Base-by-base conservation (phyloP, 2,888 invertebrate species). In the Mythimna lalbum region DNA sequence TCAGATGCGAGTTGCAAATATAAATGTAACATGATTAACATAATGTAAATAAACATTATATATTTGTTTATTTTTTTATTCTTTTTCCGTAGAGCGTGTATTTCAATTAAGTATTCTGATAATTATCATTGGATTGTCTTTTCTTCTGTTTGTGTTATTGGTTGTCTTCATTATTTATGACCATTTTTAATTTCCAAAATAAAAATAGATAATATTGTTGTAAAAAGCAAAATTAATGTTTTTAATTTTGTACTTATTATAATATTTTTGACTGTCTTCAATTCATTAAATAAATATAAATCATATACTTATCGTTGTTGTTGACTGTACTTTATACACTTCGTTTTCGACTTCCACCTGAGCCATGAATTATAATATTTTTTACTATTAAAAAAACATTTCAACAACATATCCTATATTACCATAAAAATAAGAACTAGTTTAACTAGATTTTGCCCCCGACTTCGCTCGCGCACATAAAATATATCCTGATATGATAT, bases 241-340 rank as follows among this genome's bases (percentile, higher is more conserved):
- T 27, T 27, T 27, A 27, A 27, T 27, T 27, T 27, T 27, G 27
- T 27, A 27, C 27, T 27, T 27, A 33, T 33, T 33, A 12, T 39
- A 12, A 39, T 12, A 39, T 43, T 43, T 43, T 14, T 27, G 4
- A 4, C 27, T 27, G 4, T 27, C 27, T 27, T 27, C 27, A 27
- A 27, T 27, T 27, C 3, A 27, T 27, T 27, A 4, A 4, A 27
- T 4, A 27, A 27, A 27, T 27, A 27, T 27, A 43, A 43, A 43
- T 5, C 0, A 17, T 12, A 2, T 0, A n/a, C n/a, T n/a, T n/a
- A 27, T n/a, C 10, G 19, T 59, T 67, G 63, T 19, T 27, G 23
- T 21, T 39, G 82, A 84, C 69, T 81, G 81, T 82, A 83, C 74
- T 6, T n/a, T n/a, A n/a, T 61, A 83, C 76, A 5, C 2, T 21